Base-by-base conservation (phyloP, 1,140 invertebrate species). In the Cotesia glomerata region DNA sequence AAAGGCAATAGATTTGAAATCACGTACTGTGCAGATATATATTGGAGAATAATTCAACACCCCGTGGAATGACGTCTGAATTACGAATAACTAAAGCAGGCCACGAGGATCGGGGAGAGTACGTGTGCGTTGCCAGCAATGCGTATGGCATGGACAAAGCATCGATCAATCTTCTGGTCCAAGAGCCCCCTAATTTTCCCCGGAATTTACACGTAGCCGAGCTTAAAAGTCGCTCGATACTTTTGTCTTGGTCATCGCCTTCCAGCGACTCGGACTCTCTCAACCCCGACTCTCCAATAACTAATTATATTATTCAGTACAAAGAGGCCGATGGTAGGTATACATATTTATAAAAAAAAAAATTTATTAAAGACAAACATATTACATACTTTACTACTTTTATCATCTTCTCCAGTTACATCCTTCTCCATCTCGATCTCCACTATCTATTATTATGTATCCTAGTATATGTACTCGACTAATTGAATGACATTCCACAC, bases 61-160 rank as follows among this genome's bases (percentile, higher is more conserved):
- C 85, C 4, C 82, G 85, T 62, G 90, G 90, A 3, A 81, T 90
- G 5, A 81, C 87, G 34, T 91, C 91, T 0, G 90, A 92, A 76
- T 79, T 94, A 45, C 85, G 88, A 3, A 90, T 94, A 66, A 82
- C 86, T 18, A 89, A 91, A 72, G 89, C 91, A 1, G 87, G 88
- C 13, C 87, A 91, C 9, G 86, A 87, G 5, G 93, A 94, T 80
- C 89, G 90, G 5, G 92, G 91, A 1, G 89, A 92, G 74, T 94
- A 93, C 81, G 89, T 89, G 1, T 94, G 93, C 81, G 85, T 88
- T 11, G 92, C 92, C 1, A 88, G 86, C 66, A 95, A 94, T 81
- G 86, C 89, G 1, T 91, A 92, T 80, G 93, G 93, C 1, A 89
- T 89, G 39, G 93, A 93, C 79, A 88, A 90, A 69, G 89, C 90